phyloP scores from a whole-genome alignment of 2,888 invertebrate genomes.

The Cerastis rubricosa region DNA sequence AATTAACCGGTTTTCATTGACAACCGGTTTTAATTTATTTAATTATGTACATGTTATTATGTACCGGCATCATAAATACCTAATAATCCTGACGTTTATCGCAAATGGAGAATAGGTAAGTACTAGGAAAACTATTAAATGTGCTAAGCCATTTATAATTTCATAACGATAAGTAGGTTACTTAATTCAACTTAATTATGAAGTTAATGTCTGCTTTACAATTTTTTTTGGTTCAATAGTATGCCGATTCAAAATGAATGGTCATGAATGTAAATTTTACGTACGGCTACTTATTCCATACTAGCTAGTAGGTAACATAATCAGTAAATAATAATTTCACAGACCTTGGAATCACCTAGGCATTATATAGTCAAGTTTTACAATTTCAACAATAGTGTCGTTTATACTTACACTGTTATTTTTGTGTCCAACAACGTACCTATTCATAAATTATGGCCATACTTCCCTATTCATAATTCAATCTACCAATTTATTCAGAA shows the following conservation, averaged over 20 bases:
- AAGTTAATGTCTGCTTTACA: not conserved
- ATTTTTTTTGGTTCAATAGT: not conserved
- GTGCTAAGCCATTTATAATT: not conserved
- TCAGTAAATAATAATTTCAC: constrained; percentile 23
- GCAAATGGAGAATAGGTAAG: not conserved
- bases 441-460: constrained; percentile 1
- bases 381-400: not conserved
- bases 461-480: not conserved
- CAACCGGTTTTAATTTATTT: constrained; percentile 5
- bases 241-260: not conserved
- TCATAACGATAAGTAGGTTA: not conserved
- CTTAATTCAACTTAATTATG: not conserved
- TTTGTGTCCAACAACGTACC: not conserved
- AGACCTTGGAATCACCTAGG: constrained; percentile 30
- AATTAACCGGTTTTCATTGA: not conserved
- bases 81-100: no score
- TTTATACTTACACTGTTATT: constrained; percentile 12
- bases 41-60: not conserved
- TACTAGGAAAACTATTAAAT: not conserved
- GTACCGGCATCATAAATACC: not conserved
- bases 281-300: no score
- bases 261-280: constrained; percentile 4
- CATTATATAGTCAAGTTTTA: not conserved
- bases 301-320: not conserved
- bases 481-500: not conserved